Percentiles rank a stretch among this genome's conserved stretches.
Conservation (phyloP, 2,888 invertebrate species). For the Pollenia griseotomentosa region DNA sequence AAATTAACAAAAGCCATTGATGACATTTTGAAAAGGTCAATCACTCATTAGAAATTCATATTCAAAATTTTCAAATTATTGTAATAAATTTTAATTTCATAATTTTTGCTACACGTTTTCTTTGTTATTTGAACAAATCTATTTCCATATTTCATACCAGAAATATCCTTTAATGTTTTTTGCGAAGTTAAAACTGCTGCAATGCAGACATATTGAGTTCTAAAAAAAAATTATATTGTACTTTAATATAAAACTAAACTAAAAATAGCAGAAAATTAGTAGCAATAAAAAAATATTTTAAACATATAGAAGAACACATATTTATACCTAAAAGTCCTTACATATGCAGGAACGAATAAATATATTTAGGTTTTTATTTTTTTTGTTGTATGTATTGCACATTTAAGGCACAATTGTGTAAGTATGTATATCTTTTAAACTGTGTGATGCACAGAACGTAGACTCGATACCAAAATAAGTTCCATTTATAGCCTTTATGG, state of each 20-base stretch:
- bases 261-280: constrained; percentile 27
- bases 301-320: too few relatives aligned
- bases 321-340: background rate
- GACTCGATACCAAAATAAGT: constrained; percentile 33
- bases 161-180: constrained; percentile 57
- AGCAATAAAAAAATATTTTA: constrained; percentile 10
- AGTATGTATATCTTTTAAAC: background rate
- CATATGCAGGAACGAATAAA: background rate
- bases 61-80: background rate
- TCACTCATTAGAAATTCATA: constrained; percentile 20
- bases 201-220: constrained; percentile 69
- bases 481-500: background rate
- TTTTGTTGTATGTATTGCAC: background rate
- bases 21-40: constrained; percentile 46
- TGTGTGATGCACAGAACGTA: constrained; percentile 1
- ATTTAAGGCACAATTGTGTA: background rate
- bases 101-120: background rate
- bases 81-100: background rate
- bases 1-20: background rate
- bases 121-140: constrained; percentile 25
- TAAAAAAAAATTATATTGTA: constrained; percentile 44
- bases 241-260: constrained; percentile 24
- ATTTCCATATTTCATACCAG: constrained; percentile 34
- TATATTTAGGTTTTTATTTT: background rate
- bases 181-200: constrained; percentile 63